phyloP scores from a whole-genome alignment of 1,140 invertebrate species.

The Papilio glaucus region DNA sequence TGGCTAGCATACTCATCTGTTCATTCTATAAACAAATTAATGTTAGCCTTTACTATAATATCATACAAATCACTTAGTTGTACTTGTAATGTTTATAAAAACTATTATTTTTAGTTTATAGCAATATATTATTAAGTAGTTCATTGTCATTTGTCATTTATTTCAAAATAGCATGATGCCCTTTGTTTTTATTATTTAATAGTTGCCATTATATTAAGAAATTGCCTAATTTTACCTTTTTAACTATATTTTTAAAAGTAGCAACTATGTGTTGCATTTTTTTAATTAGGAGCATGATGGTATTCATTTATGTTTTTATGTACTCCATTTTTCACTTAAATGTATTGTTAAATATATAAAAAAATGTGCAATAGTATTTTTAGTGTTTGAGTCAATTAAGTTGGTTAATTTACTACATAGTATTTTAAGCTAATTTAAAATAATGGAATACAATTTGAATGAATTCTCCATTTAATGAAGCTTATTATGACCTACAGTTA shows the following conservation, averaged over 20 bases:
- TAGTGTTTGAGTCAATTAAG: no score
- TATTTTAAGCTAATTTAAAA: neutral
- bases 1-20: conserved; percentile 55
- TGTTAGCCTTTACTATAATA: conserved; percentile 27
- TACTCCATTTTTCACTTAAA: neutral
- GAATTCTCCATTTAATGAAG: neutral
- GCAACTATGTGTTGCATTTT: neutral
- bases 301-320: neutral
- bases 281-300: neutral
- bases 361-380: no score
- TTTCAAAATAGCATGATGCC: conserved; percentile 20
- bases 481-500: neutral
- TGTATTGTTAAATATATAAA: no score
- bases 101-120: conserved; percentile 9
- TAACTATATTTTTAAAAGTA: neutral
- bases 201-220: neutral
- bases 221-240: neutral
- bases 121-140: neutral
- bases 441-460: neutral
- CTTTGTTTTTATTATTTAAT: conserved; percentile 18
- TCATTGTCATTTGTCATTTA: neutral
- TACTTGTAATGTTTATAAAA: conserved; percentile 4
- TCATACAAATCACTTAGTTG: neutral
- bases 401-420: no score
- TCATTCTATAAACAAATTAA: conserved; percentile 54